phyloP scores from a whole-genome alignment of 2,113 vertebrate species.

The Elachura formosa region DNA sequence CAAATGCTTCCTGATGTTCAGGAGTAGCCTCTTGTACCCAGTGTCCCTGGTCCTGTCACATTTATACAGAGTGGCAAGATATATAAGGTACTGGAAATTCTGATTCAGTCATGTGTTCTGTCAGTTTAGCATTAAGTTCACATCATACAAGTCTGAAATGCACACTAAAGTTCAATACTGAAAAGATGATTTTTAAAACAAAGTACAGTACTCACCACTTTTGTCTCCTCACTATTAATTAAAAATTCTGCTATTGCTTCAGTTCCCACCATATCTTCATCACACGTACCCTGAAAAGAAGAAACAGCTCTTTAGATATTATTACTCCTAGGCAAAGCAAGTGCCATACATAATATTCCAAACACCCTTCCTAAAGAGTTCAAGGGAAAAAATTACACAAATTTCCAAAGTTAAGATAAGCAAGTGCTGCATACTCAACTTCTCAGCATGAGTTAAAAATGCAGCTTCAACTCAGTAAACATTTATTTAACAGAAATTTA shows the following conservation, averaged over 20 bases:
- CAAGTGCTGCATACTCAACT: neutral
- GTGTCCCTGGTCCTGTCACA: neutral
- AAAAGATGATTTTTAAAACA: neutral
- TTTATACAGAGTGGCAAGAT: neutral
- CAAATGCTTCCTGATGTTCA: neutral
- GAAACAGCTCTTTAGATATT: neutral
- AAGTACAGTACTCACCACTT: constrained; percentile 76
- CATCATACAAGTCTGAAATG: neutral
- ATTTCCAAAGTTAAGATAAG: neutral
- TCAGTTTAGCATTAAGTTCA: neutral
- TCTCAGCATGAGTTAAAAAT: neutral
- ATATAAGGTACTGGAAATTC: neutral
- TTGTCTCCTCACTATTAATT: constrained; percentile 89
- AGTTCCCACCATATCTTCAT: constrained; percentile 78
- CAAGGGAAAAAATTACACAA: neutral
- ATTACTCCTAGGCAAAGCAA: neutral
- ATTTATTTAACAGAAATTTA: neutral
- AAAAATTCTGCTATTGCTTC: constrained; percentile 90
- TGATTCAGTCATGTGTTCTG: neutral
- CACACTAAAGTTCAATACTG: neutral
- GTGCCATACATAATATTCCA: neutral
- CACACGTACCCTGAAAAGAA: constrained; percentile 64
- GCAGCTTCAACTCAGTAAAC: neutral
- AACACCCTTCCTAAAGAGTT: neutral
- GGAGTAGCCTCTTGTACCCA: neutral